phyloP scores from a whole-genome alignment of 2,888 invertebrate species.

The Cosmia pyralina region DNA sequence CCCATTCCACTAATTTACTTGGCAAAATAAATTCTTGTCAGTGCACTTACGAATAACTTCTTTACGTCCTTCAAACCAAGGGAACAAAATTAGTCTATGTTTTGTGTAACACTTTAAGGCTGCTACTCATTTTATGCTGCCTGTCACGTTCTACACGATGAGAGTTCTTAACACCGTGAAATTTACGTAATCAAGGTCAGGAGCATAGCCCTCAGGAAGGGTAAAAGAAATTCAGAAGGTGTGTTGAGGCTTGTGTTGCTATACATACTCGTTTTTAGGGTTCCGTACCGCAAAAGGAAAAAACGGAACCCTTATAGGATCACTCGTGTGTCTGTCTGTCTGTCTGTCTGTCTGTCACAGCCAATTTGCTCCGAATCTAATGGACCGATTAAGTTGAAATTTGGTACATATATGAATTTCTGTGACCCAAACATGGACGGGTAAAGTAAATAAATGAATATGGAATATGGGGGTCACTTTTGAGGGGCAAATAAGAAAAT shows the following conservation, averaged over 20 bases:
- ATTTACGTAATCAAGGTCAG: slow-evolving; percentile 58
- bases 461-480: too few relatives aligned
- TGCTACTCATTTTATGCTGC: slow-evolving; percentile 32
- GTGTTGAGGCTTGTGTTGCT: background rate
- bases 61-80: slow-evolving; percentile 28
- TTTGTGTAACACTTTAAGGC: slow-evolving; percentile 21
- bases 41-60: slow-evolving; percentile 40
- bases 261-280: background rate
- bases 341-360: too few relatives aligned
- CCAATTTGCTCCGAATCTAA: too few relatives aligned
- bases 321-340: too few relatives aligned
- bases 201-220: background rate
- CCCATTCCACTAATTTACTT: slow-evolving; percentile 45
- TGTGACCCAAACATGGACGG: too few relatives aligned
- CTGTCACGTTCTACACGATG: slow-evolving; percentile 38
- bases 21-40: slow-evolving; percentile 45
- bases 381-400: too few relatives aligned
- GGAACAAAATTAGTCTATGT: slow-evolving; percentile 33
- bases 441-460: too few relatives aligned
- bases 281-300: too few relatives aligned
- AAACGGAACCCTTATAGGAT: too few relatives aligned
- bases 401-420: too few relatives aligned
- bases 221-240: slow-evolving; percentile 18
- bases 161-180: slow-evolving; percentile 50
- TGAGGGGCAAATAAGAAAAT: too few relatives aligned